phyloP scores from a whole-genome alignment of 2,797 vertebrate species.

The Tangara arthus region DNA sequence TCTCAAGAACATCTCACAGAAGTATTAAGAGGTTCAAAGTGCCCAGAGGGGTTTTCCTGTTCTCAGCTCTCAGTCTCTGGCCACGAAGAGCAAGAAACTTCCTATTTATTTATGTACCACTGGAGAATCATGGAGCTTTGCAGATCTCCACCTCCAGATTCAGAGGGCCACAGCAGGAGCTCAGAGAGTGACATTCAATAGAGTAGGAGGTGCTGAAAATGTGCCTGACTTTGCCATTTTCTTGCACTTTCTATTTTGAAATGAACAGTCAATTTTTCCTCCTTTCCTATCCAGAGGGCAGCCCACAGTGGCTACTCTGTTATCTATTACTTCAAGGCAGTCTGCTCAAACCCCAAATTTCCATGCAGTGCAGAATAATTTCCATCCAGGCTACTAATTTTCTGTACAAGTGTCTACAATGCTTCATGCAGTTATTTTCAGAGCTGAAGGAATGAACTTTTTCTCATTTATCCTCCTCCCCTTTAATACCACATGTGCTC shows the following conservation, averaged over 20 bases:
- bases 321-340: background rate
- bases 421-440: background rate
- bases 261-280: background rate
- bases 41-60: background rate
- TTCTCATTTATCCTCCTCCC: background rate
- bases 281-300: background rate
- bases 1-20: background rate
- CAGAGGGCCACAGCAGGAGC: background rate
- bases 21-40: background rate
- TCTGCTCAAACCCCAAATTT: background rate
- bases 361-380: background rate
- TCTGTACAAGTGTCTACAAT: background rate
- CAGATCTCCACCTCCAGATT: conserved; percentile 5
- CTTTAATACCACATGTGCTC: background rate
- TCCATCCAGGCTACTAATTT: background rate
- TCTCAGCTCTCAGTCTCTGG: background rate
- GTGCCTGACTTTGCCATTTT: background rate
- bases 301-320: background rate
- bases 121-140: background rate
- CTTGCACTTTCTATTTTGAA: conserved; percentile 11
- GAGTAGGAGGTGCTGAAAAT: background rate
- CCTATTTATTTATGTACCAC: background rate
- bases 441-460: background rate
- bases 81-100: background rate
- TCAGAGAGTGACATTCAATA: background rate